phyloP scores from a whole-genome alignment of 2,888 invertebrate species.

The Hirtodrosophila histrioides region DNA sequence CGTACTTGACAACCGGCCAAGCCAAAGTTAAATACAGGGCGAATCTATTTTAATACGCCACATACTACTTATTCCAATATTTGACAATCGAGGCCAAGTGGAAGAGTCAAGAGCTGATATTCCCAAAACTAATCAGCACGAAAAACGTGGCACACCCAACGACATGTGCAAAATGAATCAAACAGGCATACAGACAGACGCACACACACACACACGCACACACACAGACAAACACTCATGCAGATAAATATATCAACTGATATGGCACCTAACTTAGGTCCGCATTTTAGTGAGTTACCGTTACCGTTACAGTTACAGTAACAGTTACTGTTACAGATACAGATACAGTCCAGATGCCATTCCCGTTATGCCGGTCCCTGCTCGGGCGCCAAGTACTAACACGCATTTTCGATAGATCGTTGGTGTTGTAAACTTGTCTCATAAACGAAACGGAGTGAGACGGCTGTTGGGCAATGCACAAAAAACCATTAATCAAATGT shows the following conservation, averaged over 20 bases:
- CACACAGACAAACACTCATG: background rate
- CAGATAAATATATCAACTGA: constrained; percentile 42
- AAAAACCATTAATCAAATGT: constrained; percentile 75
- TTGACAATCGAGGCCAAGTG: constrained; percentile 44
- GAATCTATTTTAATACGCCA: constrained; percentile 20
- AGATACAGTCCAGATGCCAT: background rate
- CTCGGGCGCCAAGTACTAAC: constrained; percentile 35
- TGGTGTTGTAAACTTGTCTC: constrained; percentile 63
- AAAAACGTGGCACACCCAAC: constrained; percentile 48
- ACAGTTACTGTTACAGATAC: background rate
- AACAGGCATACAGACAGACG: constrained; percentile 6
- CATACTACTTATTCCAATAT: constrained; percentile 15
- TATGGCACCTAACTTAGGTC: constrained; percentile 26
- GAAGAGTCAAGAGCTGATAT: constrained; percentile 54
- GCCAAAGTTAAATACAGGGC: constrained; percentile 32
- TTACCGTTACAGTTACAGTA: constrained; percentile 4
- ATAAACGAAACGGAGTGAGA: constrained; percentile 48
- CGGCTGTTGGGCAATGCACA: constrained; percentile 31
- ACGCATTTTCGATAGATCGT: constrained; percentile 63
- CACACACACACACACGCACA: constrained; percentile 11
- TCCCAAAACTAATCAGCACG: constrained; percentile 73
- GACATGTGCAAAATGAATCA: constrained; percentile 56
- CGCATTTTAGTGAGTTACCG: constrained; percentile 23
- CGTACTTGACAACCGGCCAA: constrained; percentile 4
- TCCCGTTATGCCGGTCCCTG: constrained; percentile 13